Conservation (phyloP, 2,888 invertebrate genomes). For the Nesidiocoris tenuis region DNA sequence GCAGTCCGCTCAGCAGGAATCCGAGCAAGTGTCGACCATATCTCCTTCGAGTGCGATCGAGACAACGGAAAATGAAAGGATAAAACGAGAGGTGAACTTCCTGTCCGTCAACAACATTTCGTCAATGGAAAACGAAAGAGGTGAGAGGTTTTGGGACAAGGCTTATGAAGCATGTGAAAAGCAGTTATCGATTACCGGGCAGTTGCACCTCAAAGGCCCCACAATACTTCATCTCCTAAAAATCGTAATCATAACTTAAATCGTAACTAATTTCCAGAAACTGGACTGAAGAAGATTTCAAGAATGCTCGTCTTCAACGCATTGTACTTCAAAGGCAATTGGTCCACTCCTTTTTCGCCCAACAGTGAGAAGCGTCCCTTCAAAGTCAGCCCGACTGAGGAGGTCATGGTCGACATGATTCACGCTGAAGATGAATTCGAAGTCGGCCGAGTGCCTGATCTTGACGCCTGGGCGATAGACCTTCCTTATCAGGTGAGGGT, state of each 20-base stretch:
- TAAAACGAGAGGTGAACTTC: not conserved
- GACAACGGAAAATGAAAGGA: not conserved
- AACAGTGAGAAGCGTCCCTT: constrained; percentile 41
- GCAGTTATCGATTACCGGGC: too few species aligned
- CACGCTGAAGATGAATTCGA: constrained; percentile 51
- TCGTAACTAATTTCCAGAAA: not conserved
- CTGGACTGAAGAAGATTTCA: constrained; percentile 38
- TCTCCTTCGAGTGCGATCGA: not conserved
- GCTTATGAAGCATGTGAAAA: too few species aligned
- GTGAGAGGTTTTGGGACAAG: constrained; percentile 2
- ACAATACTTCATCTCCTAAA: too few species aligned
- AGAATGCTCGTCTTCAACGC: constrained; percentile 53
- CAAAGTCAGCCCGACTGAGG: constrained; percentile 33
- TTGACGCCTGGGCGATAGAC: constrained; percentile 51
- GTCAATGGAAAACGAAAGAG: constrained; percentile 22
- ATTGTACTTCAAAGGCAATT: constrained; percentile 52
- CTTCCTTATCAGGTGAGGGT: constrained; percentile 53
- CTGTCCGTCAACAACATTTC: constrained; percentile 44
- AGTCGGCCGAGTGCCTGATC: constrained; percentile 50
- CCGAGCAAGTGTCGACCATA: too few species aligned
- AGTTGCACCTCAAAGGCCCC: too few species aligned
- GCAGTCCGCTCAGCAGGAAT: not conserved
- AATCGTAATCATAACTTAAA: too few species aligned
- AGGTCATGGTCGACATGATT: constrained; percentile 49
- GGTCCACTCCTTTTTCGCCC: constrained; percentile 51